A percentile compares a stretch with the other conserved stretches of the same genome.
Evolutionary conservation across 2,797 vertebrate genomes (phyloP).

Genomic region (Australoheros facetus): DNA sequence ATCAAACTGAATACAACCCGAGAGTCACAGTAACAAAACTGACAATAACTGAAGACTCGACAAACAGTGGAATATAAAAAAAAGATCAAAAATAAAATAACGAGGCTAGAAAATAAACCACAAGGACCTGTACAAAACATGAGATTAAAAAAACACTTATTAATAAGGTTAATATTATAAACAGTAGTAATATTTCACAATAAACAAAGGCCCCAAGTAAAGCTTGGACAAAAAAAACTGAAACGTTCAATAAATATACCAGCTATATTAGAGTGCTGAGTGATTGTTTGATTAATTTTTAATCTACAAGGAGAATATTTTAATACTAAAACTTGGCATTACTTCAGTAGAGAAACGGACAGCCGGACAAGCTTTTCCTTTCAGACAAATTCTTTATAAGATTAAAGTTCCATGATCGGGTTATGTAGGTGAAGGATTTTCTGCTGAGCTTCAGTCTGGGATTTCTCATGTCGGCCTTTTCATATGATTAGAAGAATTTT

Average conservation of each 20-base stretch:
- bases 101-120: background rate
- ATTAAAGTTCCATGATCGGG: slow-evolving; percentile 68
- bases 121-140: background rate
- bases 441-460: slow-evolving; percentile 46
- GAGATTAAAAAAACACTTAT: background rate
- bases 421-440: slow-evolving; percentile 63
- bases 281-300: slow-evolving; percentile 23
- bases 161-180: background rate
- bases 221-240: background rate
- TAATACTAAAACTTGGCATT: slow-evolving; percentile 6
- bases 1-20: background rate
- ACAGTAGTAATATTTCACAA: background rate
- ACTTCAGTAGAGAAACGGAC: slow-evolving; percentile 12
- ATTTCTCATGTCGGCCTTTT: slow-evolving; percentile 57
- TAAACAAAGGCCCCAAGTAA: background rate
- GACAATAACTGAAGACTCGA: background rate
- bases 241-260: background rate
- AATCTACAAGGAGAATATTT: background rate
- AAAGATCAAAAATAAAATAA: too few species aligned
- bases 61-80: background rate
- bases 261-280: background rate
- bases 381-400: slow-evolving; percentile 64
- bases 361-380: slow-evolving; percentile 14
- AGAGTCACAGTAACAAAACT: background rate
- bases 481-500: slow-evolving; percentile 58